A percentile compares a stretch with the other conserved stretches of the same genome.
Evolutionary conservation across 2,888 invertebrate species (phyloP).

Genomic region (Xestia c-nigrum): DNA sequence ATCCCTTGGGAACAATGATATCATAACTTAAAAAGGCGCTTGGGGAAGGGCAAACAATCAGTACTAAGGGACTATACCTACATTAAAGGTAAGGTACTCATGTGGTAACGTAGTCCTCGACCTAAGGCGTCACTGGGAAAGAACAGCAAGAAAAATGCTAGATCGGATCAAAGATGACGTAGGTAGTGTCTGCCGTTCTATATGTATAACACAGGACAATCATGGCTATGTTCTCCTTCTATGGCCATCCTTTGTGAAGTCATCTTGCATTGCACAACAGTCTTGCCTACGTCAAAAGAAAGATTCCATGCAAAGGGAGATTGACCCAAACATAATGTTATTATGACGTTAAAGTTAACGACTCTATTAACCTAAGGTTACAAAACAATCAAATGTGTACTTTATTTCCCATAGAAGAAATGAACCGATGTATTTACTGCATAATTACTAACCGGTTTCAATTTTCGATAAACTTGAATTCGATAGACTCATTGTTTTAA

Average conservation of each 20-base stretch:
- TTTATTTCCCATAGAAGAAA: slow-evolving; percentile 9
- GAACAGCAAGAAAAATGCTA: not conserved
- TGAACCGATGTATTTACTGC: not conserved
- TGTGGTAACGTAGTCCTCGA: not conserved
- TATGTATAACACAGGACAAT: not conserved
- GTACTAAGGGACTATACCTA: not conserved
- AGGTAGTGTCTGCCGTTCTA: not conserved
- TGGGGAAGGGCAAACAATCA: not conserved
- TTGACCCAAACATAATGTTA: slow-evolving; percentile 6
- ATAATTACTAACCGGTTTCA: slow-evolving; percentile 6
- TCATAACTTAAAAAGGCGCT: not conserved
- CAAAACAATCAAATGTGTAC: slow-evolving; percentile 3
- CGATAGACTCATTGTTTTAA: slow-evolving; percentile 40
- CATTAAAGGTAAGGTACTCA: not conserved
- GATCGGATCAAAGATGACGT: not conserved
- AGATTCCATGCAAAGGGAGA: not conserved
- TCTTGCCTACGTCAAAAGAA: not conserved
- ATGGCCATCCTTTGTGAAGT: not conserved
- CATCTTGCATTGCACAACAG: not conserved
- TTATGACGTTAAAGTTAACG: slow-evolving; percentile 4
- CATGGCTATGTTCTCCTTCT: not conserved
- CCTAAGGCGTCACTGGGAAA: not conserved
- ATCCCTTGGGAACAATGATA: not conserved
- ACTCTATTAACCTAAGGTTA: slow-evolving; percentile 8
- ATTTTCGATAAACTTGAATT: slow-evolving; percentile 44